Base-by-base conservation (phyloP, 2,888 invertebrate genomes). In the Portevinia maculata region DNA sequence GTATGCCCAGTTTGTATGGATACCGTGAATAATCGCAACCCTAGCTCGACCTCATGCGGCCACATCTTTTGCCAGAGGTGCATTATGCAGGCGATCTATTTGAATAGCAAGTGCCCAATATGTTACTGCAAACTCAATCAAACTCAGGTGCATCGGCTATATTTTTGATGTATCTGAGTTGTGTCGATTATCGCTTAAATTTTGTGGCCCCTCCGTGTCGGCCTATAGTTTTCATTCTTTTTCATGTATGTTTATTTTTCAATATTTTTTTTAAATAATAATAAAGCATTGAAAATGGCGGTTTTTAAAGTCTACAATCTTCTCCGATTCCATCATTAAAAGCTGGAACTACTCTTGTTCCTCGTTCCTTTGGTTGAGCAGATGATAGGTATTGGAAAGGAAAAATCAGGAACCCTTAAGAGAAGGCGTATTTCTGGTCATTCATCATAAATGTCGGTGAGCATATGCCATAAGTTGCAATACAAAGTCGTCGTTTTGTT, bases 1-100 rank as follows among this genome's bases (percentile, higher is more conserved):
- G 55, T 9, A 1, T 86, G 86, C 34, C 44, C 85, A 7, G 69
- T 86, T 28, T 86, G 86, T 30, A 79, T 86, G 64, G 85, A 85
- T 3, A 53, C 41, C 0, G 60, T 65, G 0, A 0, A 50, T 0
- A 73, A 59, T 15, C 64, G 75, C 0, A 28, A 67, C n/a, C 84
- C 85, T 0, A 52, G 28, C 0, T 84, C 85, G 9, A 86, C 86
- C 1, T 41, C 74, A 7, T 86, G 86, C 28, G 86, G 86, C 0
- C 86, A 86, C 34, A 81, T 86, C 7, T 86, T 85, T 46, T 86
- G 86, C 24, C 46, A 73, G 2, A 17, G 13, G 0, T 86, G 86
- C 28, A 86, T 86, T 1, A 8, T 9, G 6, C 44, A 60, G 6
- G 74, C 84, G 5, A 71, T 86, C 0, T 65, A 64, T 3, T 1